A percentile compares a stretch with the other conserved stretches of the same genome.
These are phyloP conservation scores for Eleginops maclovinus DNA, from an alignment of 2,113 vertebrate genomes.

Conservation along the genomic window DNA sequence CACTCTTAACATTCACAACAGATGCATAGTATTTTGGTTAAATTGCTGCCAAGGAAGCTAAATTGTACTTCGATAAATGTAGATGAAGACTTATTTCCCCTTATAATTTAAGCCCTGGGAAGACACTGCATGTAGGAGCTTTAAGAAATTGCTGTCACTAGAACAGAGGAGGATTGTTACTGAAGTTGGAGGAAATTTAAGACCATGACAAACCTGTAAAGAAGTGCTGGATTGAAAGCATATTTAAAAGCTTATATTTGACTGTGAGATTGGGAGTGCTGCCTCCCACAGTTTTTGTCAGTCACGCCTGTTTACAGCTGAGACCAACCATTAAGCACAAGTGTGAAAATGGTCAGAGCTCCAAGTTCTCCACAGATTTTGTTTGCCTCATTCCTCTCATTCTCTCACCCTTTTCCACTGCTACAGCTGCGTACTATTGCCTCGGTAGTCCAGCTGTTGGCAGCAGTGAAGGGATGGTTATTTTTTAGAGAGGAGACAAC, in stretches of 20 bases:
- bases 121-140: neutral
- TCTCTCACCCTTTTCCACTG: slow-evolving; percentile 2
- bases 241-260: slow-evolving; percentile 8
- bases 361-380: slow-evolving; percentile 34
- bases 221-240: neutral
- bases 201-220: slow-evolving; percentile 16
- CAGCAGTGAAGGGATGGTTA: slow-evolving; percentile 5
- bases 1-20: slow-evolving; percentile 38
- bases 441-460: slow-evolving; percentile 46
- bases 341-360: slow-evolving; percentile 51
- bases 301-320: too few species aligned
- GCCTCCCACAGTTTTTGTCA: slow-evolving; percentile 1
- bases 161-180: slow-evolving; percentile 2
- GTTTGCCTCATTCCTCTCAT: slow-evolving; percentile 57
- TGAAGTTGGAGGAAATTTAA: slow-evolving; percentile 18
- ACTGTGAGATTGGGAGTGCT: neutral
- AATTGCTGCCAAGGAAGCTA: slow-evolving; percentile 5
- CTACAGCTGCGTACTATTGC: slow-evolving; percentile 44
- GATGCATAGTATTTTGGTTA: slow-evolving; percentile 26
- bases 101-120: slow-evolving; percentile 1
- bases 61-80: slow-evolving; percentile 20
- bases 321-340: slow-evolving; percentile 1
- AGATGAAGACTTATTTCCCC: neutral
- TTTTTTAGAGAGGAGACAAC: slow-evolving; percentile 10
- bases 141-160: slow-evolving; percentile 18